Evolutionary conservation across 2,888 invertebrate species (phyloP).

Genomic region (Ornithoptera priamus): DNA sequence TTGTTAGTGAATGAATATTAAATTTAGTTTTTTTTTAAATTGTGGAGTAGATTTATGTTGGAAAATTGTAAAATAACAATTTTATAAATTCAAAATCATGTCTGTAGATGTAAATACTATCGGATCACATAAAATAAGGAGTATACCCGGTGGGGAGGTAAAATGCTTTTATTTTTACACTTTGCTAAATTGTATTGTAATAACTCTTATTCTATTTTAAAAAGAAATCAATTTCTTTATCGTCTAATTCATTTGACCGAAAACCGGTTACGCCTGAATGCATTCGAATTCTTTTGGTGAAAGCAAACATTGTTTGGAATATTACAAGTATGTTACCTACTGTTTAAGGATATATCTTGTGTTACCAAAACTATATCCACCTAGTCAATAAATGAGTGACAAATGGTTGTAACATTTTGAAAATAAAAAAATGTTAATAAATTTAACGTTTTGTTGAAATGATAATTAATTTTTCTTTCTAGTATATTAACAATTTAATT

Average conservation of each 20-base stretch:
- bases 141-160: conserved; percentile 64
- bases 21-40: neutral
- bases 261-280: neutral
- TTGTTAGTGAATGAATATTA: neutral
- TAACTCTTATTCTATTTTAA: neutral
- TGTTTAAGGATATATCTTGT: too few relatives aligned
- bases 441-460: too few relatives aligned
- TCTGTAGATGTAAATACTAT: conserved; percentile 54
- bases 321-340: too few relatives aligned
- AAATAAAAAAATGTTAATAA: too few relatives aligned
- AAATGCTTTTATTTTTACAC: conserved; percentile 14
- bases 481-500: too few relatives aligned
- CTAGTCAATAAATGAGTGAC: too few relatives aligned
- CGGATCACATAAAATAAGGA: conserved; percentile 64
- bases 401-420: too few relatives aligned
- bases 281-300: neutral
- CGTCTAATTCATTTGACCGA: neutral
- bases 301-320: neutral
- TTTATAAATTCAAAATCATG: conserved; percentile 36
- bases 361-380: too few relatives aligned
- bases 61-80: neutral
- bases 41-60: neutral
- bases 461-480: too few relatives aligned
- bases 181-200: neutral
- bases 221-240: neutral